Percentiles rank a stretch among this genome's conserved stretches.
phyloP scores from a whole-genome alignment of 2,888 invertebrate species.

The Dioctria linearis region DNA sequence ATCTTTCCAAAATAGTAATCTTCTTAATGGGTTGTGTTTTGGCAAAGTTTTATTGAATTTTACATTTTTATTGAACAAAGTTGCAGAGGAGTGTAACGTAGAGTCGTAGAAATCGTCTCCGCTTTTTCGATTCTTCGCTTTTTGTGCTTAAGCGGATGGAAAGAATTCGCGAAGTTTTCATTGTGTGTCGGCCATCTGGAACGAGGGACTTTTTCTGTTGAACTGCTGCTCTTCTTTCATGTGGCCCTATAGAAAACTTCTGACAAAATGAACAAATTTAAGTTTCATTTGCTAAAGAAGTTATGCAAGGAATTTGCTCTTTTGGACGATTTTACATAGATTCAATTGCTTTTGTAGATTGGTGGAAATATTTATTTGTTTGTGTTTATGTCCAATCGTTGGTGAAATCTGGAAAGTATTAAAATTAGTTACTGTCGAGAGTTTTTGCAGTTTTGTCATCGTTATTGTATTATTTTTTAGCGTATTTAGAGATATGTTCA shows the following conservation, averaged over 20 bases:
- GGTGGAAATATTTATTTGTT: too few species aligned
- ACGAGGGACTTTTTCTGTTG: neutral
- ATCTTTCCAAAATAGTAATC: constrained; percentile 53
- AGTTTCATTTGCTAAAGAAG: constrained; percentile 7
- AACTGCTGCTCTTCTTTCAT: neutral
- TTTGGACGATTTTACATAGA: neutral
- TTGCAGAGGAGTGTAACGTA: constrained; percentile 27
- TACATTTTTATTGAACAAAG: constrained; percentile 57
- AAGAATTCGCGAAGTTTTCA: constrained; percentile 22
- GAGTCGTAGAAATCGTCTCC: constrained; percentile 18
- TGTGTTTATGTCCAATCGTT: too few species aligned
- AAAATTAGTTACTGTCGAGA: too few species aligned
- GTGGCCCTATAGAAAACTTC: neutral
- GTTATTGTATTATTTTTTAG: too few species aligned
- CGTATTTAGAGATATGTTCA: too few species aligned
- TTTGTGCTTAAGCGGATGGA: constrained; percentile 42
- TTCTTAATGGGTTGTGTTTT: constrained; percentile 53
- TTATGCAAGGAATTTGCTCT: constrained; percentile 8
- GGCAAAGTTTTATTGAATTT: constrained; percentile 57
- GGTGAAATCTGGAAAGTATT: too few species aligned
- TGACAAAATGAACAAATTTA: constrained; percentile 24
- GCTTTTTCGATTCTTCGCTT: neutral
- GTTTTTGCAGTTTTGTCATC: too few species aligned
- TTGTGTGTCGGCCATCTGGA: constrained; percentile 31
- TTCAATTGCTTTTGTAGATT: too few species aligned